Evolutionary conservation across 2,113 vertebrate genomes (phyloP).

Genomic region (Nansenia antarctica): DNA sequence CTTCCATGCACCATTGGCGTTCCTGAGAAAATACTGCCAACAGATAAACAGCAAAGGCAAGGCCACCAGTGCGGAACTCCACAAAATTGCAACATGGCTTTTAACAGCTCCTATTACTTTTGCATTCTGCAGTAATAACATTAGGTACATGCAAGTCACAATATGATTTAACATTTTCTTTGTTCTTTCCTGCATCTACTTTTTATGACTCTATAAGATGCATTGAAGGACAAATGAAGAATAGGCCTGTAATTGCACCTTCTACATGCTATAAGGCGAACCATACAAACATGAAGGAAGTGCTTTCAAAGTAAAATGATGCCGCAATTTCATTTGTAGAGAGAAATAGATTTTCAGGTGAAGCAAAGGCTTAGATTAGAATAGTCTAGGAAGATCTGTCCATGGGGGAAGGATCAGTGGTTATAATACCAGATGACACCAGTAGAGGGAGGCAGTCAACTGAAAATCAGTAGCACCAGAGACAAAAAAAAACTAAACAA

Average conservation of each 20-base stretch:
- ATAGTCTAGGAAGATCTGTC: not conserved
- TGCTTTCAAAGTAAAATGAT: not conserved
- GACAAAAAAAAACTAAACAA: not conserved
- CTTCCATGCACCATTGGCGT: constrained; percentile 22
- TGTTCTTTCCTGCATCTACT: too few relatives aligned
- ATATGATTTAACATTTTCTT: constrained; percentile 28
- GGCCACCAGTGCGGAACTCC: not conserved
- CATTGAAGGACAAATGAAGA: too few relatives aligned
- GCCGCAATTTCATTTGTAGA: too few relatives aligned
- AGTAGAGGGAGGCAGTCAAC: constrained; percentile 7
- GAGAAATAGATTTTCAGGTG: too few relatives aligned
- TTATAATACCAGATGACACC: not conserved
- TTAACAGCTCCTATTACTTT: constrained; percentile 30
- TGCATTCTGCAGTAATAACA: constrained; percentile 24
- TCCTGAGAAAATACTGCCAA: constrained; percentile 4
- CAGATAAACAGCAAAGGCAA: not conserved
- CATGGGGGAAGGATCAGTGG: not conserved
- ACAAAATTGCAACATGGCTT: constrained; percentile 14
- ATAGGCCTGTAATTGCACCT: too few relatives aligned
- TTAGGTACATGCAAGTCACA: constrained; percentile 25
- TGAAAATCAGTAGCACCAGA: not conserved
- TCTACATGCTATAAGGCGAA: too few relatives aligned
- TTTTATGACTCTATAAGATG: too few relatives aligned
- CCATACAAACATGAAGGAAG: not conserved
- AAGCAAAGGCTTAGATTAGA: not conserved